phyloP scores from a whole-genome alignment of 2,113 vertebrate genomes.

The Charadrius vociferus region DNA sequence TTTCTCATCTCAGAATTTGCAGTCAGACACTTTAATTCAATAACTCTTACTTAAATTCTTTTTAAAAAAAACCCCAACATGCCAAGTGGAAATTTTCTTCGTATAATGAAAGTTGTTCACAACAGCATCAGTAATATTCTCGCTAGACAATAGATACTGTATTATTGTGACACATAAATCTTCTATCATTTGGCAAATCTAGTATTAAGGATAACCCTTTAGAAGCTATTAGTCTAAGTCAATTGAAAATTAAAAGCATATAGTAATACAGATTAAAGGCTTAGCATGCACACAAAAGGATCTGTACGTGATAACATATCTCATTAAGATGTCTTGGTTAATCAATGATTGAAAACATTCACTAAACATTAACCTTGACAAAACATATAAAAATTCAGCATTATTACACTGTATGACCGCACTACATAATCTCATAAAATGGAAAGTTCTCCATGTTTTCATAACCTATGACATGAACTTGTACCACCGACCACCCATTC shows the following conservation, averaged over 20 bases:
- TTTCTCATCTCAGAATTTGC: neutral
- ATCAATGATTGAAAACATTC: neutral
- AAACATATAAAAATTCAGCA: neutral
- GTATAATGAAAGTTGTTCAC: neutral
- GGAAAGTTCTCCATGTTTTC: neutral
- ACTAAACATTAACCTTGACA: neutral
- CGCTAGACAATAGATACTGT: neutral
- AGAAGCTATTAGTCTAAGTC: neutral
- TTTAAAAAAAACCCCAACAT: neutral
- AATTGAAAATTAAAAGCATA: conserved; percentile 35
- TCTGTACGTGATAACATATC: neutral
- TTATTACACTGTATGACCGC: neutral
- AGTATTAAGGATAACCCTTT: neutral
- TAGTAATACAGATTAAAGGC: conserved; percentile 3
- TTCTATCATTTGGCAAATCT: neutral
- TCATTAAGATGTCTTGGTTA: neutral
- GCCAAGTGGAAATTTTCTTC: neutral
- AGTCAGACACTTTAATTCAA: neutral
- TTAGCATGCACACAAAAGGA: neutral
- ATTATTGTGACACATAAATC: neutral
- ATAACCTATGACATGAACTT: neutral
- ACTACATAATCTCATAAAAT: neutral
- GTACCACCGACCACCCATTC: neutral
- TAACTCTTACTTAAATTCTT: neutral
- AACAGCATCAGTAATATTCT: neutral